Evolutionary conservation across 2,888 invertebrate genomes (phyloP).

Genomic region (Plagodis pulveraria): DNA sequence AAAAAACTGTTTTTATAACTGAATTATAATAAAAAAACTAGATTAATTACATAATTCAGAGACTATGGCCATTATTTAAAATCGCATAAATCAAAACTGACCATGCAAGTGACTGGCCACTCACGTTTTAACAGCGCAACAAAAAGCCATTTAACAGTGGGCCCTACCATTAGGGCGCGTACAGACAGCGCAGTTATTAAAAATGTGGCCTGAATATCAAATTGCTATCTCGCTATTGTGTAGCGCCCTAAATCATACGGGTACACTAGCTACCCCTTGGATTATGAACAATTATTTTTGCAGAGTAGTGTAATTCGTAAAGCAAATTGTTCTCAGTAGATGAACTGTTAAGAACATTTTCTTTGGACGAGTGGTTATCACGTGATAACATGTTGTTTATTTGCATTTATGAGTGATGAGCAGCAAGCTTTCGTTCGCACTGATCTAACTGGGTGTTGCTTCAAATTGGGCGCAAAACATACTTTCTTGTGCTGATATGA

Average conservation of each 20-base stretch:
- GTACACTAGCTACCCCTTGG: constrained; percentile 56
- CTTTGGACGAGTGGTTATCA: too few relatives aligned
- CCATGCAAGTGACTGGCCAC: constrained; percentile 50
- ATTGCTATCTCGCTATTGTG: constrained; percentile 82
- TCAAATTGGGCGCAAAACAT: too few relatives aligned
- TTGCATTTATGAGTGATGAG: too few relatives aligned
- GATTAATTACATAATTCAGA: too few relatives aligned
- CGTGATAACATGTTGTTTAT: too few relatives aligned
- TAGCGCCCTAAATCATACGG: constrained; percentile 61
- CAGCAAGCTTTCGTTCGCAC: too few relatives aligned
- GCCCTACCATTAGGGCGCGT: constrained; percentile 66
- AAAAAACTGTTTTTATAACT: too few relatives aligned
- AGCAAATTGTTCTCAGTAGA: constrained; percentile 10
- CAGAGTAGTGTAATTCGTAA: constrained; percentile 48
- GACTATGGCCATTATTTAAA: constrained; percentile 1
- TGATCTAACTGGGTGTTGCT: too few relatives aligned
- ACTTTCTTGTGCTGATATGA: too few relatives aligned
- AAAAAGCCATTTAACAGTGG: constrained; percentile 76
- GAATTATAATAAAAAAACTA: too few relatives aligned
- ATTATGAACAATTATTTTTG: constrained; percentile 45
- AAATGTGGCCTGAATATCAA: constrained; percentile 86
- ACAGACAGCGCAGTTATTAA: constrained; percentile 74
- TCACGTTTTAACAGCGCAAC: constrained; percentile 64
- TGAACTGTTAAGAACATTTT: background rate
- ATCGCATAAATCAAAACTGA: constrained; percentile 45